These are phyloP conservation scores for Synergus itoensis DNA, from an alignment of 2,888 invertebrate species.

Conservation along the genomic window DNA sequence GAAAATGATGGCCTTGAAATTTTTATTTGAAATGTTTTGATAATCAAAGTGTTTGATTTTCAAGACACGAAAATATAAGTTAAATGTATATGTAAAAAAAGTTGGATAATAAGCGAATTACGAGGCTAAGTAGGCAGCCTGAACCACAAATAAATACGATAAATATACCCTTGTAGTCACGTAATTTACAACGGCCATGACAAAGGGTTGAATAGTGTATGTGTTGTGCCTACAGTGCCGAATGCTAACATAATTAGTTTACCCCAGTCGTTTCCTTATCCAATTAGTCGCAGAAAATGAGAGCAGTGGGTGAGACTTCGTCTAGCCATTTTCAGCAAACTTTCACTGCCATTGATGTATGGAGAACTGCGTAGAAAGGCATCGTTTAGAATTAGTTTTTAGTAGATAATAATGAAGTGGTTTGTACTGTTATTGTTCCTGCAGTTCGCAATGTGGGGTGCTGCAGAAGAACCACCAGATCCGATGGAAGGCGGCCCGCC, in stretches of 20 bases:
- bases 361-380: conserved; percentile 43
- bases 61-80: background rate
- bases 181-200: conserved; percentile 25
- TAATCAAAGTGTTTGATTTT: background rate
- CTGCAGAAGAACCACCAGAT: conserved; percentile 69
- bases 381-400: conserved; percentile 39
- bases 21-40: background rate
- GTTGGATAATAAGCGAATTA: conserved; percentile 8
- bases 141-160: background rate
- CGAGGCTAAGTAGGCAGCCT: background rate
- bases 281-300: conserved; percentile 74
- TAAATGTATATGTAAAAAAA: background rate
- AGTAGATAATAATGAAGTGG: conserved; percentile 67
- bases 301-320: conserved; percentile 72
- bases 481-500: conserved; percentile 63
- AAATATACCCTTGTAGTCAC: conserved; percentile 35
- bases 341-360: conserved; percentile 73
- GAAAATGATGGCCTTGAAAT: background rate
- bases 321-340: conserved; percentile 67
- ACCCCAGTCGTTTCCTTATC: conserved; percentile 72
- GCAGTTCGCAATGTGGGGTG: conserved; percentile 74
- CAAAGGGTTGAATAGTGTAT: conserved; percentile 23
- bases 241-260: conserved; percentile 75
- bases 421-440: conserved; percentile 67
- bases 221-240: conserved; percentile 6